Conservation (phyloP, 2,888 invertebrate species). For the Blomia tropicalis region DNA sequence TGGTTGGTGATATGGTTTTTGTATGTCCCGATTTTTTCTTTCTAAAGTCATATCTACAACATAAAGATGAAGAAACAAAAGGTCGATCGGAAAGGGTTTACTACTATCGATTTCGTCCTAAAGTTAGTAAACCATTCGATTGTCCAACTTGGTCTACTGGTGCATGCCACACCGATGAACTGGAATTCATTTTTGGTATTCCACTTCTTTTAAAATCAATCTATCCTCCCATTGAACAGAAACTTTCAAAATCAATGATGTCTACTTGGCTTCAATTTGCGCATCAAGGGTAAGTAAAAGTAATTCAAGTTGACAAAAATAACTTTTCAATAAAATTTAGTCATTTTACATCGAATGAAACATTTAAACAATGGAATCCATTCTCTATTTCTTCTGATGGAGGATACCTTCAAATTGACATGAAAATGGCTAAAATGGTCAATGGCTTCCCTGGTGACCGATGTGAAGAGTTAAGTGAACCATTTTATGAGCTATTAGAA, state of each 20-base stretch:
- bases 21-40: conserved; percentile 13
- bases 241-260: conserved; percentile 10
- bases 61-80: background rate
- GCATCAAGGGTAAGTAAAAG: conserved; percentile 1
- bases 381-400: background rate
- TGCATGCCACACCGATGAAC: conserved; percentile 16
- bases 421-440: background rate
- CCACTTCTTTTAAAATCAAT: background rate
- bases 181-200: conserved; percentile 14
- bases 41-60: background rate
- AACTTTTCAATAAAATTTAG: background rate
- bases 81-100: background rate
- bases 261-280: conserved; percentile 16
- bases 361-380: background rate
- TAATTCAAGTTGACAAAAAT: background rate
- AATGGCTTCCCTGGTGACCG: conserved; percentile 2
- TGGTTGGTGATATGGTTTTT: conserved; percentile 14
- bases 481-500: background rate
- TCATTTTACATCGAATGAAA: background rate
- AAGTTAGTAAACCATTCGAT: background rate
- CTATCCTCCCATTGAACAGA: background rate
- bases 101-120: conserved; percentile 8
- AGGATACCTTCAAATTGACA: background rate
- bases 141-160: conserved; percentile 15
- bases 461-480: background rate